These are phyloP conservation scores for Muscicapa striata DNA, from an alignment of 2,797 vertebrate genomes.

Conservation along the genomic window DNA sequence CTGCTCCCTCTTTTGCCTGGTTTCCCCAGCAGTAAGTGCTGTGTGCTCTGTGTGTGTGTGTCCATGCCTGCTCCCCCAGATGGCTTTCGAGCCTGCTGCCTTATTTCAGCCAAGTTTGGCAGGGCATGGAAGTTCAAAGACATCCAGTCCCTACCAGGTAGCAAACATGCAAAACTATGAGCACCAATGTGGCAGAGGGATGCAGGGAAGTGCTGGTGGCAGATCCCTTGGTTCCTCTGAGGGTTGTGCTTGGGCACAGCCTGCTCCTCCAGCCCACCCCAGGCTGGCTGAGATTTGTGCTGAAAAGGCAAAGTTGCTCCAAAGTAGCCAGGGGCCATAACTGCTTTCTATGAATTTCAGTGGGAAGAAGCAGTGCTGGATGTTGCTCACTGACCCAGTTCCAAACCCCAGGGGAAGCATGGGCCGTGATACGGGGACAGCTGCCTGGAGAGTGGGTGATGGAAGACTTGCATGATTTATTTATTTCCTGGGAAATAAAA, in stretches of 20 bases:
- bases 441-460: background rate
- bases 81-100: background rate
- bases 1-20: background rate
- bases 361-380: background rate
- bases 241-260: background rate
- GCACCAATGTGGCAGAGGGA: accelerated
- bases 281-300: background rate
- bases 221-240: background rate
- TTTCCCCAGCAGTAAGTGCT: background rate
- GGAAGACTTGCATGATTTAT: background rate
- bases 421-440: background rate
- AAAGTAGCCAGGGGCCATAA: background rate
- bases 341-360: conserved; percentile 52
- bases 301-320: background rate
- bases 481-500: background rate
- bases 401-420: conserved; percentile 7
- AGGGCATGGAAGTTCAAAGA: background rate
- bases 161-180: background rate
- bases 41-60: background rate
- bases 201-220: background rate
- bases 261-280: background rate
- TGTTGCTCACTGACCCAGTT: conserved; percentile 3
- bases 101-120: background rate
- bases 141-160: background rate
- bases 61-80: background rate